phyloP scores from a whole-genome alignment of 30 jellyfish, hydroid and myxozoan genomes.

The Catostylus mosaicus region DNA sequence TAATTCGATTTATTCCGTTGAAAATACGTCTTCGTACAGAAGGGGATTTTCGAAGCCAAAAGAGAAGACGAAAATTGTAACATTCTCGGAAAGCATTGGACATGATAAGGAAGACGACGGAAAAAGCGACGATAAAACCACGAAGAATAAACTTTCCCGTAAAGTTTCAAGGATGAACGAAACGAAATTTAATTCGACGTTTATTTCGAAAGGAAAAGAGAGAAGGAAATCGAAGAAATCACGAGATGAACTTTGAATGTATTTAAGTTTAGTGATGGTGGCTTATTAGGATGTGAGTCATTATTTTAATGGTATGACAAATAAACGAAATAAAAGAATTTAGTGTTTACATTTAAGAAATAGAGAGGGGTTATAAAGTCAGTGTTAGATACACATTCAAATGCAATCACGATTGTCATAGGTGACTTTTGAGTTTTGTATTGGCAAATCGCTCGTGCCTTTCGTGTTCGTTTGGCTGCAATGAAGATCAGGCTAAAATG shows the following conservation, averaged over 20 bases:
- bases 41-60: slow-evolving; percentile 31
- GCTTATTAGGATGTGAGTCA: background rate
- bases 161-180: slow-evolving; percentile 18
- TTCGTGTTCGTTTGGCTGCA: no score
- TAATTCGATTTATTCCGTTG: slow-evolving; percentile 37
- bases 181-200: background rate
- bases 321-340: background rate
- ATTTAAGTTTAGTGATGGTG: background rate
- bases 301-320: background rate
- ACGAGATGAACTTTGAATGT: slow-evolving; percentile 35
- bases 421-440: background rate
- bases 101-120: slow-evolving; percentile 27
- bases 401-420: background rate
- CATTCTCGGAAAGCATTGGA: slow-evolving; percentile 32
- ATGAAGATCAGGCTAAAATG: no score
- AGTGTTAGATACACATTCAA: background rate
- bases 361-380: background rate
- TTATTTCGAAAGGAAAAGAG: slow-evolving; percentile 33
- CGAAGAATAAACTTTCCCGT: slow-evolving; percentile 1
- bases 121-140: slow-evolving; percentile 24
- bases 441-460: background rate
- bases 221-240: slow-evolving; percentile 44
- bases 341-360: background rate
- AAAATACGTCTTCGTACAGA: slow-evolving; percentile 38
- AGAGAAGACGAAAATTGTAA: slow-evolving; percentile 39